These are phyloP conservation scores for Meta bourneti DNA, from an alignment of 2,888 invertebrate genomes.

Conservation along the genomic window DNA sequence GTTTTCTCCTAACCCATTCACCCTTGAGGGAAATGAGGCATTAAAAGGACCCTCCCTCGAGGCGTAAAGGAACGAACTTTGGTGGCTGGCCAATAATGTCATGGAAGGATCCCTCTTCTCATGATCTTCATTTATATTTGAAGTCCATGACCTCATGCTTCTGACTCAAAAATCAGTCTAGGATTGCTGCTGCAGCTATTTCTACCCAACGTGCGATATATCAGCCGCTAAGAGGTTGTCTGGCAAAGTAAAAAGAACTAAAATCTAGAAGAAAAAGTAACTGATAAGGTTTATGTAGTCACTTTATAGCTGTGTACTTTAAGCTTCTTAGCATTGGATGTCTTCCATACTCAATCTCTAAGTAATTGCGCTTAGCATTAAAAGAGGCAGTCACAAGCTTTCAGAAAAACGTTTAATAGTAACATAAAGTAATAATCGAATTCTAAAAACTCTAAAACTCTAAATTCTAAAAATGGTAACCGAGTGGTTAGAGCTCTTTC, in stretches of 20 bases:
- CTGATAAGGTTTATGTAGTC: not conserved
- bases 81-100: conserved; percentile 52
- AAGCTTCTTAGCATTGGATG: too few species aligned
- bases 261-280: not conserved
- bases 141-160: conserved; percentile 43
- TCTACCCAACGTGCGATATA: not conserved
- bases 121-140: conserved; percentile 15
- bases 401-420: too few species aligned
- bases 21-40: not conserved
- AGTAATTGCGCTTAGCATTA: too few species aligned
- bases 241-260: too few species aligned
- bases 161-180: not conserved
- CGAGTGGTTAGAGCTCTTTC: too few species aligned
- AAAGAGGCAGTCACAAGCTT: too few species aligned
- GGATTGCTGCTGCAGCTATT: not conserved
- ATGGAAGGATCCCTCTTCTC: conserved; percentile 1
- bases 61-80: not conserved
- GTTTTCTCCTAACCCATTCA: conserved; percentile 27
- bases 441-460: too few species aligned
- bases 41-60: not conserved
- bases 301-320: not conserved
- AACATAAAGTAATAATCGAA: too few species aligned
- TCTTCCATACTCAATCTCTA: too few species aligned
- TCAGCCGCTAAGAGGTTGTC: not conserved
- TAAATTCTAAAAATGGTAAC: too few species aligned